Percentiles rank a stretch among this genome's conserved stretches.
Evolutionary conservation across 2,888 invertebrate species (phyloP).

Genomic region (Silvanus unidentatus): DNA sequence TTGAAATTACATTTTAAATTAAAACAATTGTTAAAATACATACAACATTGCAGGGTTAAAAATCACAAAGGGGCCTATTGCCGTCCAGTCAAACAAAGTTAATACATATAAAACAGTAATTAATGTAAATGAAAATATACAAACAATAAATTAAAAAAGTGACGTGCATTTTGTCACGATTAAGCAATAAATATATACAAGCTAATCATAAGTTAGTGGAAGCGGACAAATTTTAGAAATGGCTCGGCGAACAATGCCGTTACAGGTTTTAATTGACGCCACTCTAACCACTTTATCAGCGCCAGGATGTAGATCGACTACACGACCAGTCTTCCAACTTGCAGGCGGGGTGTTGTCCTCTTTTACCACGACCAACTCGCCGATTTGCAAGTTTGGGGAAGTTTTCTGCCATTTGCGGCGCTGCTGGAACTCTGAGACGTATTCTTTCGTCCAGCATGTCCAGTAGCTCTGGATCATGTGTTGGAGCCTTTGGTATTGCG

Average conservation of each 20-base stretch:
- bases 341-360: neutral
- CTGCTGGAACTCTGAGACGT: constrained; percentile 13
- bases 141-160: no score
- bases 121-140: no score
- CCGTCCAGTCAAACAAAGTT: no score
- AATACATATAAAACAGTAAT: no score
- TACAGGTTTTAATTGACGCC: neutral
- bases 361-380: neutral
- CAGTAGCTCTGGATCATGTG: constrained; percentile 15
- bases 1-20: no score
- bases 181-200: no score
- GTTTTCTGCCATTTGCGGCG: constrained; percentile 10
- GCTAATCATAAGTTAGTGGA: no score
- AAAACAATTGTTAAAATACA: no score
- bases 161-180: no score
- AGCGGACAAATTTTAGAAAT: neutral
- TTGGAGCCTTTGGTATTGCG: constrained; percentile 14
- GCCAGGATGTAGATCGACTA: neutral
- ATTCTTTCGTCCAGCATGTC: constrained; percentile 16
- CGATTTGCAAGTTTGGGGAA: neutral
- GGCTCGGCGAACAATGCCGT: neutral
- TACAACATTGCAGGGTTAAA: no score
- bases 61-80: no score
- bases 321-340: neutral
- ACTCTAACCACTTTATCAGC: neutral